Conservation (phyloP, 1,140 invertebrate species). For the Pogonus chalceus region DNA sequence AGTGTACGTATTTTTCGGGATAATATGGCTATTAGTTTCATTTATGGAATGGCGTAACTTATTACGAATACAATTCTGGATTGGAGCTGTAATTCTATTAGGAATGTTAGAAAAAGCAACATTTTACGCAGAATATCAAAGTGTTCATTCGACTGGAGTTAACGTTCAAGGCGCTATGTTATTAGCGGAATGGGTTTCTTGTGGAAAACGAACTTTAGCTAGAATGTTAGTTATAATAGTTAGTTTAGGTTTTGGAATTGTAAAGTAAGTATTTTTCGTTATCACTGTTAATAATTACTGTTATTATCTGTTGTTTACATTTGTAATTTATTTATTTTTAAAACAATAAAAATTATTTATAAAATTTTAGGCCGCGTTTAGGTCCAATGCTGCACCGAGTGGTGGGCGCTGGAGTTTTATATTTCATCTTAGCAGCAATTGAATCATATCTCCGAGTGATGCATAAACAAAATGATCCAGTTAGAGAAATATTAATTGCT, state of each 20-base stretch:
- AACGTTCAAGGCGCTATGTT: slow-evolving; percentile 58
- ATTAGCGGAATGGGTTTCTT: slow-evolving; percentile 80
- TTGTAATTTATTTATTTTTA: slow-evolving; percentile 68
- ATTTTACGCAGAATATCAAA: slow-evolving; percentile 83
- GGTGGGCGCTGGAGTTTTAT: slow-evolving; percentile 68
- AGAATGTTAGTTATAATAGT: slow-evolving; percentile 90
- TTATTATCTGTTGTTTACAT: slow-evolving; percentile 77
- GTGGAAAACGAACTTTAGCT: slow-evolving; percentile 78
- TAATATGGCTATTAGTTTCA: slow-evolving; percentile 75
- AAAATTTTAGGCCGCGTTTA: slow-evolving; percentile 59
- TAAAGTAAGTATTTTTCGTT: slow-evolving; percentile 66
- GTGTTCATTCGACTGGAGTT: slow-evolving; percentile 61
- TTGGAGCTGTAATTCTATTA: slow-evolving; percentile 77
- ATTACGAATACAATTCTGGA: slow-evolving; percentile 92
- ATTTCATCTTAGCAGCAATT: slow-evolving; percentile 70
- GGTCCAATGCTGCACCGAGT: slow-evolving; percentile 79
- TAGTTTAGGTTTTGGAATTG: slow-evolving; percentile 88
- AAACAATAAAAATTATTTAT: slow-evolving; percentile 12
- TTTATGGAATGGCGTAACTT: slow-evolving; percentile 82
- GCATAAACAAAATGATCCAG: slow-evolving; percentile 52
- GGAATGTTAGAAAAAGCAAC: slow-evolving; percentile 80
- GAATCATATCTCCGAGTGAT: slow-evolving; percentile 73
- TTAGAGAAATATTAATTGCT: slow-evolving; percentile 58
- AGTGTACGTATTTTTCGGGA: slow-evolving; percentile 72
- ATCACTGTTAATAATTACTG: too few species aligned